Percentiles rank a stretch among this genome's conserved stretches.
phyloP scores from a whole-genome alignment of 2,888 invertebrate species.

The Stratiomys singularior region DNA sequence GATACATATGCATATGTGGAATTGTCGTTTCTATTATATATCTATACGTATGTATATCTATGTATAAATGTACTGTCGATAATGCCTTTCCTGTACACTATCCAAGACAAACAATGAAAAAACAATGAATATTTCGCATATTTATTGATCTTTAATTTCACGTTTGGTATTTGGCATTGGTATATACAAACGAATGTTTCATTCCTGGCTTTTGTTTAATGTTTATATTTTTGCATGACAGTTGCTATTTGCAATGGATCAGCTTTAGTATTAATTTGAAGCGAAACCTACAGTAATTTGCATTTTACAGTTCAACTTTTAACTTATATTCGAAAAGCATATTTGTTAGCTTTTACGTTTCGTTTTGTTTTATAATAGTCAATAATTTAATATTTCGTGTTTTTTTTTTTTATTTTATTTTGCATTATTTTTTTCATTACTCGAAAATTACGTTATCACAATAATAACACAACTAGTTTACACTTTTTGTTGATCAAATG shows the following conservation, averaged over 20 bases:
- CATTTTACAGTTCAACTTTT: conserved; percentile 23
- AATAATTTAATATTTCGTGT: conserved; percentile 29
- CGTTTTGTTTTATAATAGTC: conserved; percentile 15
- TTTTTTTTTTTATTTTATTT: conserved; percentile 14
- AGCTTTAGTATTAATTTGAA: conserved; percentile 22
- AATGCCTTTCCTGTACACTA: conserved; percentile 1
- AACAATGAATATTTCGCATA: conserved; percentile 8
- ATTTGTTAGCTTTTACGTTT: conserved; percentile 29
- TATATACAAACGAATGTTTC: conserved; percentile 25
- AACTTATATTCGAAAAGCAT: not conserved
- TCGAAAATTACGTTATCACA: conserved; percentile 41
- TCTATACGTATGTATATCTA: conserved; percentile 21
- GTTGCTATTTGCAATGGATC: not conserved
- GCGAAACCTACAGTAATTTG: conserved; percentile 22
- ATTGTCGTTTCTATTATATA: conserved; percentile 22
- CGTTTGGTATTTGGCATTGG: conserved; percentile 28
- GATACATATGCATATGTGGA: conserved; percentile 32
- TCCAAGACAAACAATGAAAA: not conserved
- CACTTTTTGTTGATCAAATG: conserved; percentile 5
- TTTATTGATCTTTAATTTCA: not conserved
- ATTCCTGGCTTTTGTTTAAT: not conserved
- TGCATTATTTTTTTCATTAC: conserved; percentile 14
- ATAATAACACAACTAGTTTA: conserved; percentile 43
- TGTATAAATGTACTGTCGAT: conserved; percentile 16
- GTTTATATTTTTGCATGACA: too few relatives aligned